A percentile compares a stretch with the other conserved stretches of the same genome.
Evolutionary conservation across 2,797 vertebrate genomes (phyloP).

Genomic region (Buphagus erythrorhynchus): DNA sequence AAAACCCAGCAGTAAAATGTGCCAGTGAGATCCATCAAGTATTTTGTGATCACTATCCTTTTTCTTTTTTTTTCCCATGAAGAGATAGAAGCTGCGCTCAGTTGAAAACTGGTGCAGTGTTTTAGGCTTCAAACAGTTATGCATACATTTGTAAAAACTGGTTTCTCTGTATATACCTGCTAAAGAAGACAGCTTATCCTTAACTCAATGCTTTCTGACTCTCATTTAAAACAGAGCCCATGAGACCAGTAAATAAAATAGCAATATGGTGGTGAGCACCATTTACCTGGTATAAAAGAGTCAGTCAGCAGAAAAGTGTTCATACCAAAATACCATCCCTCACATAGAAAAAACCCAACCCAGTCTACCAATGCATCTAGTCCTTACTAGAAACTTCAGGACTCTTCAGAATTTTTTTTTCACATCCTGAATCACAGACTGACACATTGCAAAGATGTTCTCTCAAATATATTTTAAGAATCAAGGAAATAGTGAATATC

Average conservation of each 20-base stretch:
- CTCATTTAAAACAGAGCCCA: background rate
- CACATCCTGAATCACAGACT: background rate
- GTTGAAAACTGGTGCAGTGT: background rate
- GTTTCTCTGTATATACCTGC: background rate
- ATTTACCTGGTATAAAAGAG: background rate
- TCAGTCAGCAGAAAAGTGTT: background rate
- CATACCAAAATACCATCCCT: background rate
- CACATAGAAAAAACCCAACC: background rate
- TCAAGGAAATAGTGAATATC: background rate
- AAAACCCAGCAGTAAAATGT: background rate
- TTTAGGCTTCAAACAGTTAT: background rate
- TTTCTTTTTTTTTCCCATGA: fast-evolving
- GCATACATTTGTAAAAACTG: background rate
- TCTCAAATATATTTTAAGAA: background rate
- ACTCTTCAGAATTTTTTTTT: background rate
- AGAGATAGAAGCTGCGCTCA: background rate
- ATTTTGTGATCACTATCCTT: background rate
- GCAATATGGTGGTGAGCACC: background rate
- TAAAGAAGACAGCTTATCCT: background rate
- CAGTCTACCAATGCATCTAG: background rate
- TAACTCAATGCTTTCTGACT: background rate
- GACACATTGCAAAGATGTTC: background rate
- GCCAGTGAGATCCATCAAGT: background rate
- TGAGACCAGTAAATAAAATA: background rate
- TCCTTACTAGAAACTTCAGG: background rate